Percentiles rank a stretch among this genome's conserved stretches.
These are phyloP conservation scores for Ptychodera flava DNA, from an alignment of 35 echinoderm and acorn worm genomes.

Conservation along the genomic window DNA sequence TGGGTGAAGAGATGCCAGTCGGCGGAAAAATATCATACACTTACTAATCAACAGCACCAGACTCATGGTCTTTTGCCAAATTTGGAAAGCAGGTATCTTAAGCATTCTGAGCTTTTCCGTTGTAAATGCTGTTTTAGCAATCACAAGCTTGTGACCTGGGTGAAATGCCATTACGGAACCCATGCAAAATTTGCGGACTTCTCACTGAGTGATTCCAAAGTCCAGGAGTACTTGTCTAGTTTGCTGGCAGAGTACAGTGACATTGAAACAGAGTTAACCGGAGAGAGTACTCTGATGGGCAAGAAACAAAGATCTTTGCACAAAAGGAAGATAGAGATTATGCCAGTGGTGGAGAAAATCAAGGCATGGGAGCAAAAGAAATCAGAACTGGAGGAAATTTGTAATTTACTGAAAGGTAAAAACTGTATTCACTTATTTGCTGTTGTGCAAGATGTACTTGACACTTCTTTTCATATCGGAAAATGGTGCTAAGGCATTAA, in stretches of 20 bases:
- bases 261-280: not conserved
- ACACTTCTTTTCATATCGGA: not conserved
- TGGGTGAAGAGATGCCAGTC: too few species aligned
- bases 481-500: not conserved
- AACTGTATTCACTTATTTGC: not conserved
- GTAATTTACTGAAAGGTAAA: constrained; percentile 35
- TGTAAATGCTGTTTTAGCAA: too few species aligned
- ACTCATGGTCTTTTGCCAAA: too few species aligned
- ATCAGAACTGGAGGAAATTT: constrained; percentile 40
- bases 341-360: constrained; percentile 31
- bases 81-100: too few species aligned
- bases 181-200: not conserved
- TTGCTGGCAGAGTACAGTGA: not conserved
- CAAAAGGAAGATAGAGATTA: constrained; percentile 21
- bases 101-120: too few species aligned
- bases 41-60: too few species aligned
- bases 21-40: too few species aligned
- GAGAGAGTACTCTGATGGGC: not conserved
- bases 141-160: too few species aligned
- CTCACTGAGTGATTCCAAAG: not conserved
- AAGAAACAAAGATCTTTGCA: not conserved
- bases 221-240: not conserved
- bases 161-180: too few species aligned
- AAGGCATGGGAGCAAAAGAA: constrained; percentile 22
- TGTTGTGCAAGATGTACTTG: not conserved